Evolutionary conservation across 2,113 vertebrate species (phyloP).

Genomic region (Trinectes maculatus): DNA sequence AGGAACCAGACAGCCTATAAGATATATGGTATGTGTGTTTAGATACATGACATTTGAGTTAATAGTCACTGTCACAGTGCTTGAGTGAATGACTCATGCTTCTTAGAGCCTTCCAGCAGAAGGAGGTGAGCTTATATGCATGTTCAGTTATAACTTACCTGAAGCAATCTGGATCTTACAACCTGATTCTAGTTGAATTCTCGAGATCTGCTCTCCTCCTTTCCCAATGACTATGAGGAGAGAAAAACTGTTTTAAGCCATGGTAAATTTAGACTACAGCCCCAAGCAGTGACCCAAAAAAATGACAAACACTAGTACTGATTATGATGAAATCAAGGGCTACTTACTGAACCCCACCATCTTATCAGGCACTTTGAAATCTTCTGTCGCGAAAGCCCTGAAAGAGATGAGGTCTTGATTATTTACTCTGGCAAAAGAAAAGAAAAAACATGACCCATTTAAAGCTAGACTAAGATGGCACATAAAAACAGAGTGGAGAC

Average conservation of each 20-base stretch:
- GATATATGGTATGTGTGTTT: too few species aligned
- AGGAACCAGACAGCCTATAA: too few species aligned
- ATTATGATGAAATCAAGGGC: conserved; percentile 27
- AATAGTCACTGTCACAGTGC: neutral
- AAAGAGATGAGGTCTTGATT: conserved; percentile 43
- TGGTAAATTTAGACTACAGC: conserved; percentile 21
- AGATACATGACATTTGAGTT: too few species aligned
- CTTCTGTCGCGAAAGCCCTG: conserved; percentile 97
- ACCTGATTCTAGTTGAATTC: conserved; percentile 98
- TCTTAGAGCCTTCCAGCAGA: neutral
- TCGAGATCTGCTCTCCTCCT: conserved; percentile 97
- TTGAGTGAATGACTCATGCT: neutral
- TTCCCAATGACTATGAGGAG: conserved; percentile 91
- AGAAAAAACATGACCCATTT: neutral
- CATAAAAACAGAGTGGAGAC: neutral
- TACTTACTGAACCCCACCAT: conserved; percentile 99
- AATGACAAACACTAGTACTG: conserved; percentile 28
- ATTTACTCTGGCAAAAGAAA: conserved; percentile 16
- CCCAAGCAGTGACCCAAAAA: conserved; percentile 36
- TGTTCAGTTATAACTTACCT: conserved; percentile 80
- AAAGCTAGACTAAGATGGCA: neutral
- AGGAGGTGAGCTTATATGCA: neutral
- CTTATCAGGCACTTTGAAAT: conserved; percentile 99
- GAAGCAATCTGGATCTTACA: conserved; percentile 99
- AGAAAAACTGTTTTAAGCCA: conserved; percentile 12